Evolutionary conservation across 2,888 invertebrate genomes (phyloP), one percentile per base, ranked within the genome.

Genomic region (Aethes cnicana): DNA sequence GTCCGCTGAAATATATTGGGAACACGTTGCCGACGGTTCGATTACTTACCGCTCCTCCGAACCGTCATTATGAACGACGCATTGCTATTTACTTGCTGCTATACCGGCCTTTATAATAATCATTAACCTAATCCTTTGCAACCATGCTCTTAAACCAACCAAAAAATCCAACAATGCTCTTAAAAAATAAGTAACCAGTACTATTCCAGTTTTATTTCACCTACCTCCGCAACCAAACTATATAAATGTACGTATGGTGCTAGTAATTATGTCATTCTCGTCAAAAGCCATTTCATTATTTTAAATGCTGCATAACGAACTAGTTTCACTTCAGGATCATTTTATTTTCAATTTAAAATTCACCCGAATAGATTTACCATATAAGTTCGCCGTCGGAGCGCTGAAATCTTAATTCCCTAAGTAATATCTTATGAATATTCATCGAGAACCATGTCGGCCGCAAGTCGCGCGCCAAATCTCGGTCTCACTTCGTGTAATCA

Each of bases 361-460:
- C 8, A 7, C 4, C n/a, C 17, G 21, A 30, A 33, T 35, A 30
- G 20, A 30, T 8, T 28, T 3, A 47, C n/a, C 47, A 39, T 16
- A 16, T 17, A 18, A 42, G 16, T 21, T 44, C 26, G 70, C 67
- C 68, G 63, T 58, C 61, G 65, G 55, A 66, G 73, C 74, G 75
- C 77, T 65, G 66, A 74, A 78, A 74, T 75, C 72, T 52, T 46
- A 52, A 52, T 52, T 68, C 69, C 69, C 70, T 74, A 73, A 77
- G 78, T 76, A 80, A 81, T 81, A 79, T 81, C 80, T 81, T 73
- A 74, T 77, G 77, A 81, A 86, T 87, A 87, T 86, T 84, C 84
- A 87, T 84, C 66, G 69, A 68, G 73, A 65, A 70, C 76, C 74
- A 66, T 74, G 78, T 78, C 78, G 79, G 75, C 82, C 82, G 78